A percentile compares a stretch with the other conserved stretches of the same genome.
phyloP scores from a whole-genome alignment of 2,888 invertebrate species.

The Cataglyphis cursor region DNA sequence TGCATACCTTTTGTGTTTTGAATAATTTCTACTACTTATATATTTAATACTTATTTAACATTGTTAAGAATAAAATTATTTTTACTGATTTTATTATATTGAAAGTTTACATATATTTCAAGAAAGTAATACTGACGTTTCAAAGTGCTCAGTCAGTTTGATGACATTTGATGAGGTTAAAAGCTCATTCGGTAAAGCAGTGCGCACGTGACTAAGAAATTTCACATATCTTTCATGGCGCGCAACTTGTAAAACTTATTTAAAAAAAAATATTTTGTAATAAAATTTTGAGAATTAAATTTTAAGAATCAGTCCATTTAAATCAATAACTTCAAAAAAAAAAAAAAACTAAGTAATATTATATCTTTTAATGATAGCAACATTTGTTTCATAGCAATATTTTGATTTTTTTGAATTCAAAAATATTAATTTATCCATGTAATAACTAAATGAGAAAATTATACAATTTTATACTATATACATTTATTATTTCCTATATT shows the following conservation, averaged over 20 bases:
- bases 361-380: not conserved
- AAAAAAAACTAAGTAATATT: not conserved
- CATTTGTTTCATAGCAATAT: not conserved
- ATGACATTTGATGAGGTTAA: not conserved
- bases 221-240: not conserved
- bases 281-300: not conserved
- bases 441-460: not conserved
- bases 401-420: not conserved
- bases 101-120: not conserved
- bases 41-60: not conserved
- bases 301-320: not conserved
- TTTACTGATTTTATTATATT: not conserved
- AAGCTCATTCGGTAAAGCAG: not conserved
- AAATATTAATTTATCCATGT: not conserved
- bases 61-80: not conserved
- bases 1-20: not conserved
- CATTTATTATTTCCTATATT: conserved; percentile 64
- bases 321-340: not conserved
- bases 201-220: not conserved
- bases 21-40: not conserved
- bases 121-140: not conserved
- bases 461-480: not conserved
- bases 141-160: not conserved
- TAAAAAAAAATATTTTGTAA: not conserved
- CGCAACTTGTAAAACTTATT: not conserved